Percentiles rank a stretch among this genome's conserved stretches.
phyloP scores from a whole-genome alignment of 2,888 invertebrate species.

The Ephialtes manifestator region DNA sequence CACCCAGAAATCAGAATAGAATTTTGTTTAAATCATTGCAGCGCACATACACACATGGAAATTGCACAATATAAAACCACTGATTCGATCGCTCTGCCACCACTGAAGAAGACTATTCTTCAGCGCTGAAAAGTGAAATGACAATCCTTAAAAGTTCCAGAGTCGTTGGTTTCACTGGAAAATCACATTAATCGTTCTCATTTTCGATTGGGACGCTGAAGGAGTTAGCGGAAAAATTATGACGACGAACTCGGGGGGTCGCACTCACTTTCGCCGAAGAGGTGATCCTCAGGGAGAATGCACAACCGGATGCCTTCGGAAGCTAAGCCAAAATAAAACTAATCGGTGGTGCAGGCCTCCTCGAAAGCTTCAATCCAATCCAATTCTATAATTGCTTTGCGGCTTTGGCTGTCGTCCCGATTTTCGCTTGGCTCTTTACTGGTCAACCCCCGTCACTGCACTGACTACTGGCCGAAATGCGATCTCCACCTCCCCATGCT shows the following conservation, averaged over 20 bases:
- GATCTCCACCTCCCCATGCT: conserved; percentile 84
- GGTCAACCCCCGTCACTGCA: conserved; percentile 78
- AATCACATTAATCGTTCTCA: background rate
- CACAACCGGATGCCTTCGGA: conserved; percentile 85
- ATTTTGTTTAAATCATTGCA: too few species aligned
- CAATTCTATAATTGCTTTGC: conserved; percentile 85
- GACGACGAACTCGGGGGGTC: conserved; percentile 46
- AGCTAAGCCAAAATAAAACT: conserved; percentile 85
- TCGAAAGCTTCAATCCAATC: conserved; percentile 82
- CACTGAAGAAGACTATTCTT: conserved; percentile 9
- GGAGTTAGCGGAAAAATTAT: conserved; percentile 17
- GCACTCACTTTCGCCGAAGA: conserved; percentile 80
- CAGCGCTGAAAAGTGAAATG: too few species aligned
- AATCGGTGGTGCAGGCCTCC: conserved; percentile 80
- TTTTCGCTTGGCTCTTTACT: conserved; percentile 74
- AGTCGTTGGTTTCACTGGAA: background rate
- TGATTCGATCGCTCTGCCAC: background rate
- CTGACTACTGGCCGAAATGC: conserved; percentile 82
- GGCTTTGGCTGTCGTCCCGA: conserved; percentile 85
- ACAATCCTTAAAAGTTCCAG: background rate
- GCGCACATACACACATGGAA: background rate
- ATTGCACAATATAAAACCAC: conserved; percentile 1
- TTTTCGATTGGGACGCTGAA: conserved; percentile 2
- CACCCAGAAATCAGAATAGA: background rate
- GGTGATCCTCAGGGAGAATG: conserved; percentile 79